These are phyloP conservation scores for Oplegnathus fasciatus DNA, from an alignment of 2,113 vertebrate genomes.

Conservation along the genomic window DNA sequence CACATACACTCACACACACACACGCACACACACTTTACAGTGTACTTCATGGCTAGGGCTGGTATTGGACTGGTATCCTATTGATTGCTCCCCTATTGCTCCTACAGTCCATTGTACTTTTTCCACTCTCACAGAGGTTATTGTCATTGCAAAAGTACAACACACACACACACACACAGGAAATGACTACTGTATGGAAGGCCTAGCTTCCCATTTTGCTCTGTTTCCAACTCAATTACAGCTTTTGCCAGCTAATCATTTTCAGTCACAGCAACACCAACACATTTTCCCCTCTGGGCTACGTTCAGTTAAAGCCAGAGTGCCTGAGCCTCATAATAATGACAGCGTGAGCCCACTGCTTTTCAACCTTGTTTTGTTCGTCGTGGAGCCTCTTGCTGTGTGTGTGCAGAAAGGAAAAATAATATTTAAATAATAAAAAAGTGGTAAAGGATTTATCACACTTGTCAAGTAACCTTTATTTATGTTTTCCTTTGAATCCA, in stretches of 20 bases:
- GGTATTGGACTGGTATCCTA: conserved; percentile 71
- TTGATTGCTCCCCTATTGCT: conserved; percentile 65
- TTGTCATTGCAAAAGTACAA: conserved; percentile 24
- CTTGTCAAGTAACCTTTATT: background rate
- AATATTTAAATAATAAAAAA: no score
- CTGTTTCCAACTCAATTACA: conserved; percentile 67
- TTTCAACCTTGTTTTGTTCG: conserved; percentile 17
- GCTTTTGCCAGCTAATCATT: conserved; percentile 67
- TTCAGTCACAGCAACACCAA: conserved; percentile 46
- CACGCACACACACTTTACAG: conserved; percentile 3
- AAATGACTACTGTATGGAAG: conserved; percentile 16
- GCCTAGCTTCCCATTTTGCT: conserved; percentile 35
- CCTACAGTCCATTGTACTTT: conserved; percentile 63
- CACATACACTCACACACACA: conserved; percentile 17
- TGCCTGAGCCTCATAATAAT: conserved; percentile 29
- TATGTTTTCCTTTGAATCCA: background rate
- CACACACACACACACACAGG: conserved; percentile 16
- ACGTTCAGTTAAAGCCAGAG: conserved; percentile 13
- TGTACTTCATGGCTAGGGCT: conserved; percentile 34
- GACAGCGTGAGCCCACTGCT: conserved; percentile 7
- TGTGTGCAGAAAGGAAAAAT: background rate
- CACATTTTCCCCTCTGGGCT: conserved; percentile 40
- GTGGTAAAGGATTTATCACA: no score
- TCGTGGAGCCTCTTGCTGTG: background rate
- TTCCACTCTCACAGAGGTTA: conserved; percentile 75